A percentile compares a stretch with the other conserved stretches of the same genome.
phyloP scores from a whole-genome alignment of 2,113 vertebrate species.

The Antechinus stuartii region DNA sequence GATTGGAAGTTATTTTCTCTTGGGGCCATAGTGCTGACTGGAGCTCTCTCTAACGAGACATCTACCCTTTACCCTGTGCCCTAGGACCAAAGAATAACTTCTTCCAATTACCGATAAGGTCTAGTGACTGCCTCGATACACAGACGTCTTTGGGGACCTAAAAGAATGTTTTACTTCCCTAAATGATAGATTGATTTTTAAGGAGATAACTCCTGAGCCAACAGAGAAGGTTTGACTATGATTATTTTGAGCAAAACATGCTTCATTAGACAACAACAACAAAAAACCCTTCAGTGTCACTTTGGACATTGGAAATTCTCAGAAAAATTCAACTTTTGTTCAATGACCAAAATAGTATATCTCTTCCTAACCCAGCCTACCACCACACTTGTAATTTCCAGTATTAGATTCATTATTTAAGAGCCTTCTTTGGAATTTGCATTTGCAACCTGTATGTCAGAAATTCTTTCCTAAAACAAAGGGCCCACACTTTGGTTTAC shows the following conservation, averaged over 20 bases:
- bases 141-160: neutral
- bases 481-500: neutral
- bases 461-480: neutral
- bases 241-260: neutral
- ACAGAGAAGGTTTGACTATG: neutral
- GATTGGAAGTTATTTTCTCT: neutral
- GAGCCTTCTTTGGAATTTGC: neutral
- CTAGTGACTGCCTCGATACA: neutral
- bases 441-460: neutral
- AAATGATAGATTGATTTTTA: constrained; percentile 24
- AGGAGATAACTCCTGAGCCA: neutral
- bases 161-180: constrained; percentile 29
- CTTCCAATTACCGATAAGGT: neutral
- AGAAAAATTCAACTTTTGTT: neutral
- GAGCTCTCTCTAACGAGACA: neutral
- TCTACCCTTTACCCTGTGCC: neutral
- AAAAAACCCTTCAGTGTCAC: neutral
- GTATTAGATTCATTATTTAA: neutral
- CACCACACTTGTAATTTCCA: neutral
- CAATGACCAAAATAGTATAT: neutral
- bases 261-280: neutral
- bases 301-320: neutral
- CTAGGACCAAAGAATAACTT: constrained; percentile 12
- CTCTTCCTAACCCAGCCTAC: neutral
- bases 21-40: neutral